Percentiles rank a stretch among this genome's conserved stretches.
These are phyloP conservation scores for Eubucco bourcierii DNA, from an alignment of 2,113 vertebrate species.

Conservation along the genomic window DNA sequence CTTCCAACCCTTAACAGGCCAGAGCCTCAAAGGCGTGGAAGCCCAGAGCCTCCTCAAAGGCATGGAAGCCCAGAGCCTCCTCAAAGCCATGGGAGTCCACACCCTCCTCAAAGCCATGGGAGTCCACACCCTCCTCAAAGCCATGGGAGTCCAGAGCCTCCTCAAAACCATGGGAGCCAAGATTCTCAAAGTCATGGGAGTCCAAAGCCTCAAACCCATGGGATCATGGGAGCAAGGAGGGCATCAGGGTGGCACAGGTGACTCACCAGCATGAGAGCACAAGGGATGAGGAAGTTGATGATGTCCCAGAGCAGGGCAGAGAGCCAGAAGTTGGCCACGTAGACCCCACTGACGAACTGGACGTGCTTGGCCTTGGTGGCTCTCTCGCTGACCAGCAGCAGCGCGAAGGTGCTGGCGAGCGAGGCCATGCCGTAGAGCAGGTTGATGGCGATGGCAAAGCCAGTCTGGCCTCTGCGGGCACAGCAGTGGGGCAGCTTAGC, in stretches of 20 bases:
- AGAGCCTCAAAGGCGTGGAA: too few relatives aligned
- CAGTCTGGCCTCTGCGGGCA: constrained; percentile 84
- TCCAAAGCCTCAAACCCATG: too few relatives aligned
- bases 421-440: constrained; percentile 97
- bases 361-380: constrained; percentile 92
- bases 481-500: not conserved
- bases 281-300: constrained; percentile 92
- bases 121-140: too few relatives aligned
- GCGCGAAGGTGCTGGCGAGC: constrained; percentile 92
- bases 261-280: constrained; percentile 92
- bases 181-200: too few relatives aligned
- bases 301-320: constrained; percentile 96
- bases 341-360: constrained; percentile 94
- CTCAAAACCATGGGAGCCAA: too few relatives aligned
- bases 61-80: too few relatives aligned
- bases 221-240: not conserved
- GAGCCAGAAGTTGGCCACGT: constrained; percentile 93
- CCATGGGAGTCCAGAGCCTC: too few relatives aligned
- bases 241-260: not conserved
- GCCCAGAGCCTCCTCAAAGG: too few relatives aligned
- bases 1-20: too few relatives aligned
- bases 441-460: constrained; percentile 94
- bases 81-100: too few relatives aligned
- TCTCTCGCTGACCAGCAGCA: constrained; percentile 90
- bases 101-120: too few relatives aligned